A percentile compares a stretch with the other conserved stretches of the same genome.
These are phyloP conservation scores for Chrysolina americana DNA, from an alignment of 2,888 invertebrate genomes.

Conservation along the genomic window DNA sequence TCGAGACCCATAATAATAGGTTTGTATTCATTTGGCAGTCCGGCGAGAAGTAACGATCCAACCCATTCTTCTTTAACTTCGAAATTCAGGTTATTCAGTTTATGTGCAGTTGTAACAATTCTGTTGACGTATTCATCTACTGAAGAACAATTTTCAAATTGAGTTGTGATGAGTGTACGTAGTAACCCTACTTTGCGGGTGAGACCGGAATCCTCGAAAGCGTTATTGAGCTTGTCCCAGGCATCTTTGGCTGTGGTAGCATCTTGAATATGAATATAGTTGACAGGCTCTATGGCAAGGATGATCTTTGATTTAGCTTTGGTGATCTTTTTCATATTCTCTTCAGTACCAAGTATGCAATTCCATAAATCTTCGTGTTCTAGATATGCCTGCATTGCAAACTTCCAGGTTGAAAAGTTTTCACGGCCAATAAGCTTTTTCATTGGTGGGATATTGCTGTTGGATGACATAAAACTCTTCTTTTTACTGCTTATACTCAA, in stretches of 20 bases:
- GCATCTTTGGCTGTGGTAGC: background rate
- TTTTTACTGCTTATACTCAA: too few species aligned
- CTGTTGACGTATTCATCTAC: conserved; percentile 29
- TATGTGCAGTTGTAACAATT: conserved; percentile 12
- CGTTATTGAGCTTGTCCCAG: background rate
- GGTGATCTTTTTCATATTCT: too few species aligned
- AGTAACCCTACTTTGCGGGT: conserved; percentile 30
- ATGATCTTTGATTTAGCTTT: too few species aligned
- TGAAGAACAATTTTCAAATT: conserved; percentile 18
- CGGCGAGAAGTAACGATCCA: background rate
- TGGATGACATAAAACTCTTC: too few species aligned
- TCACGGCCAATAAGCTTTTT: too few species aligned
- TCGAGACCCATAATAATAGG: too few species aligned
- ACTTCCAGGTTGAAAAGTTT: too few species aligned
- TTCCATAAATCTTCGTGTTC: too few species aligned
- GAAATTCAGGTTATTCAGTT: background rate
- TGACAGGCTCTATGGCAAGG: too few species aligned
- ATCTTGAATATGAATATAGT: background rate
- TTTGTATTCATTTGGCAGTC: background rate
- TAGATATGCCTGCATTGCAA: too few species aligned
- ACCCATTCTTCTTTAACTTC: background rate
- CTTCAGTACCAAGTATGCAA: too few species aligned
- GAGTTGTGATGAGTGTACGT: conserved; percentile 23
- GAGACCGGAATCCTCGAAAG: conserved; percentile 25
- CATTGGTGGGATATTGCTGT: too few species aligned